Evolutionary conservation across 1,140 invertebrate genomes (phyloP).

Genomic region (Oppia nitens): DNA sequence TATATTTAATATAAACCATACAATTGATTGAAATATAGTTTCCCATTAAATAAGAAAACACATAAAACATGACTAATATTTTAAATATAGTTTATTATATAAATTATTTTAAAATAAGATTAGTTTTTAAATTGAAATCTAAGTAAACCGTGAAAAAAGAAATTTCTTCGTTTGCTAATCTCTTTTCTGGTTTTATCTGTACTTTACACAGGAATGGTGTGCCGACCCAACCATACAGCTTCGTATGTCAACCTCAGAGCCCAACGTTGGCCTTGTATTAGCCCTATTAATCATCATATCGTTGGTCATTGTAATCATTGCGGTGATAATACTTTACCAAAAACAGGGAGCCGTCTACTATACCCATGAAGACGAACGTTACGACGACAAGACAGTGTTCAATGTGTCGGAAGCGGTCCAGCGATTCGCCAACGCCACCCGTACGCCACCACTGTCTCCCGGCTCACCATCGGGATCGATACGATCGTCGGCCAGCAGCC

Average conservation of each 20-base stretch:
- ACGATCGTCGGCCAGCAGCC: background rate
- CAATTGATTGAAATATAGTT: no score
- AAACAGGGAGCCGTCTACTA: constrained; percentile 50
- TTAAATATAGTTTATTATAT: background rate
- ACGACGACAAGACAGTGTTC: background rate
- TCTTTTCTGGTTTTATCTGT: background rate
- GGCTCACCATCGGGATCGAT: background rate
- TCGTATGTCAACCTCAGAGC: constrained; percentile 16
- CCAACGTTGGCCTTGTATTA: constrained; percentile 26
- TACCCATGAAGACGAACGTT: constrained; percentile 44
- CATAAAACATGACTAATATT: background rate
- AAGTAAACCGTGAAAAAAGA: background rate
- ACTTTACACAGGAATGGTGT: constrained; percentile 16
- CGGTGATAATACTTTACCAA: constrained; percentile 30
- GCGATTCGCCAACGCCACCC: constrained; percentile 6
- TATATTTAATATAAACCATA: no score
- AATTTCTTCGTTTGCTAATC: background rate
- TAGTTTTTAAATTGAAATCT: no score
- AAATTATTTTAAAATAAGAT: no score
- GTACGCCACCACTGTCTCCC: constrained; percentile 1
- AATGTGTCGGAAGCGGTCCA: constrained; percentile 2
- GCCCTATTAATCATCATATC: constrained; percentile 26
- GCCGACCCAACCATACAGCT: constrained; percentile 17
- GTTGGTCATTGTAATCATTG: constrained; percentile 25
- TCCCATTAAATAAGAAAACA: background rate